These are phyloP conservation scores for Tenebrosternarchus preto DNA, from an alignment of 2,113 vertebrate species.

Conservation along the genomic window DNA sequence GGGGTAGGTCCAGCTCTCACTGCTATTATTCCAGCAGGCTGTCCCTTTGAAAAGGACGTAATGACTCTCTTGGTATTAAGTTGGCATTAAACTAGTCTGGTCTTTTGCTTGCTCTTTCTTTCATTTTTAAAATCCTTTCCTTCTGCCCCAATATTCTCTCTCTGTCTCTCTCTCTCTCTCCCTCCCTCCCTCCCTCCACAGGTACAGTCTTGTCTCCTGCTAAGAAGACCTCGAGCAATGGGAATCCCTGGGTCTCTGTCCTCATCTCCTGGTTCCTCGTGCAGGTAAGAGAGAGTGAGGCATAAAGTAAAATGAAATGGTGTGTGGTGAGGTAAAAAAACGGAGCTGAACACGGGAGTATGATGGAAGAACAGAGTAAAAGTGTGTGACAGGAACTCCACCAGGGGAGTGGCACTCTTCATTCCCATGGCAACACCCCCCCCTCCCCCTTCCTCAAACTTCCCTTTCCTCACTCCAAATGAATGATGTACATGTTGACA, in stretches of 20 bases:
- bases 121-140: neutral
- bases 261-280: conserved; percentile 88
- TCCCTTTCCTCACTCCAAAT: too few species aligned
- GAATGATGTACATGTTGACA: neutral
- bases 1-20: neutral
- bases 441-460: neutral
- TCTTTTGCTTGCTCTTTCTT: neutral
- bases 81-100: neutral
- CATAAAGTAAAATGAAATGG: conserved; percentile 16
- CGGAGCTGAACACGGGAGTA: neutral
- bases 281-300: conserved; percentile 72
- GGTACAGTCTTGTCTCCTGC: conserved; percentile 78
- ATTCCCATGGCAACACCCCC: conserved; percentile 5
- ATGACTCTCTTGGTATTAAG: conserved; percentile 9
- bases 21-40: neutral
- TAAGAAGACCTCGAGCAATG: conserved; percentile 80
- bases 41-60: neutral
- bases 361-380: neutral
- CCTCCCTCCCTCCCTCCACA: conserved; percentile 55
- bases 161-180: conserved; percentile 27
- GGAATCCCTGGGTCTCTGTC: conserved; percentile 87
- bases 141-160: neutral
- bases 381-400: neutral
- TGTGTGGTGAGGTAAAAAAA: conserved; percentile 18
- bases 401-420: neutral